Base-by-base conservation (phyloP, 2,888 invertebrate species). In the Leptogaster cylindrica region DNA sequence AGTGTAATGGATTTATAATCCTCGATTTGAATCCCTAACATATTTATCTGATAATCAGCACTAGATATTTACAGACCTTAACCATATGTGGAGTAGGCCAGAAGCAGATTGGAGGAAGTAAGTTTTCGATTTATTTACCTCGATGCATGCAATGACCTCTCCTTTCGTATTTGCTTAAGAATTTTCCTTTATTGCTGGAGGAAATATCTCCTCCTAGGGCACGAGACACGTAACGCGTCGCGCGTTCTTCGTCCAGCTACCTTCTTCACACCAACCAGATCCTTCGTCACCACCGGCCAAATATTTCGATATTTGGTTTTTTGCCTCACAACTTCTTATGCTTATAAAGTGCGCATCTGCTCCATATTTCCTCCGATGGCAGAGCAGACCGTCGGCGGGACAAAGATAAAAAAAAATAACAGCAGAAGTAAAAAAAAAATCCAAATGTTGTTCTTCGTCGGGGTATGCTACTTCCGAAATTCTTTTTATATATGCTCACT, bases 261-360 rank as follows among this genome's bases (percentile, higher is more conserved):
- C 36, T n/a, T 55, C 55, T 28, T 55, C 36, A 8, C 36, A 55
- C 36, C 36, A 55, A 23, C 18, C n/a, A 36, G 23, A 8, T 36
- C n/a, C n/a, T 36, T 55, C 12, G 52, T 31, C 39, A 55, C 55
- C 55, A 36, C 16, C 55, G 23, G 55, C 36, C 36, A 36, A 55
- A 55, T 12, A 36, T 55, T 55, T 55, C 55, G 55, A 55, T 39
- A 36, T 23, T 23, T 18, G 4, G 3, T 55, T 55, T 55, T 55
- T 55, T 36, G n/a, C 27, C 12, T 25, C 14, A 61, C 27, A 28
- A 61, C 28, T 61, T 41, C 44, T 44, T 44, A 33, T 44, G 44
- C 44, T 61, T 61, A 27, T 44, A 31, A 61, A 61, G 31, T 44
- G 44, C 44, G 61, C 61, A 61, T 61, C 61, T 61, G 61, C 61